Base-by-base conservation (phyloP, 1,140 invertebrate species). In the Nasonia longicornis region DNA sequence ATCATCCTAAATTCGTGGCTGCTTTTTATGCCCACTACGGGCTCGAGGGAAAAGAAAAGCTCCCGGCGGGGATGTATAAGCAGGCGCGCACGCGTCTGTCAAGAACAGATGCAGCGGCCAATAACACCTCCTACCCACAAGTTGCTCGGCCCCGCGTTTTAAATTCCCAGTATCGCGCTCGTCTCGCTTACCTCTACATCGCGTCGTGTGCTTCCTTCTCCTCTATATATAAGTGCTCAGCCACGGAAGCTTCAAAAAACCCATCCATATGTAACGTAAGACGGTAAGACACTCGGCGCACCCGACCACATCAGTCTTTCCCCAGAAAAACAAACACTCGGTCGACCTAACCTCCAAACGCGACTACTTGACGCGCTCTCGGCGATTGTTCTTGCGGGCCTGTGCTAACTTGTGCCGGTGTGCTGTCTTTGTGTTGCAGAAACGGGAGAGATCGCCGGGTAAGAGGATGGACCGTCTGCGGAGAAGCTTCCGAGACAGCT, bases 401-500 rank as follows among this genome's bases (percentile, higher is more conserved):
- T 67, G 22, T 29, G 64, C 26, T 11, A 29, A 82, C 71, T n/a
- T 6, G 20, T n/a, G 29, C 64, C 64, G 64, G 29, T 26, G 63
- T 16, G 38, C 26, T 67, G 26, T 31, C 26, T 67, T 83, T 84
- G 84, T 80, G 80, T 83, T 89, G 6, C 86, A 93, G 94, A 92
- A 93, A 91, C 91, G 93, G 84, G 92, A 94, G 85, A 90, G 92
- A 87, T 94, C 94, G 85, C 93, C 94, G 52, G 93, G 94, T 71
- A 95, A 94, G 89, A 90, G 89, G 82, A 99, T 99, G 97, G 97
- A 98, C 91, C 93, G 96, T 86, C 90, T 99, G 83, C 93, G 97
- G 84, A 93, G 96, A 86, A 98, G 97, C 83, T 96, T 99, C 90
- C 94, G 97, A 79, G 96, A 98, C 89, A 97, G 96, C 77, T 98